Evolutionary conservation across 64 coral and sea anemone species (phyloP).

Genomic region (Anthopleura sola): DNA sequence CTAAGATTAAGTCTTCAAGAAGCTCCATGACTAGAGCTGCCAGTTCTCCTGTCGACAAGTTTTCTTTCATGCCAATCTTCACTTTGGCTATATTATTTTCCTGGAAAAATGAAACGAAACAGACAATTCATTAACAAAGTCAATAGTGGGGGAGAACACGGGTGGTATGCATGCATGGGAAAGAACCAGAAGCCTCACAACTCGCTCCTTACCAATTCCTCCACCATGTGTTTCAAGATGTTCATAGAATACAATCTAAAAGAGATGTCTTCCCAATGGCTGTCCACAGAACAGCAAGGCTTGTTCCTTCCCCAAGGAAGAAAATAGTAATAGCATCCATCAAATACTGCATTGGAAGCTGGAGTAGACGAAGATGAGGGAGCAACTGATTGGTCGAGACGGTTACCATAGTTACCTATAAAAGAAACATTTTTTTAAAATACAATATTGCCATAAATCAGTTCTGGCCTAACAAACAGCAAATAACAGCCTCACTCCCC

Average conservation of each 20-base stretch:
- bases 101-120: constrained; percentile 7
- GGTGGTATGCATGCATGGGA: no score
- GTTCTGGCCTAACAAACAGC: no score
- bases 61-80: constrained; percentile 48
- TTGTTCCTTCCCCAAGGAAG: constrained; percentile 82
- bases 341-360: constrained; percentile 78
- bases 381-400: constrained; percentile 71
- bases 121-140: not conserved
- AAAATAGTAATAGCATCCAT: constrained; percentile 82
- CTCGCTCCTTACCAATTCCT: constrained; percentile 84
- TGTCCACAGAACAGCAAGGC: constrained; percentile 75
- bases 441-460: no score
- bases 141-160: no score
- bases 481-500: no score
- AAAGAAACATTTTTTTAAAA: not conserved
- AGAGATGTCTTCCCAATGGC: constrained; percentile 89
- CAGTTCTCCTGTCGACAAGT: constrained; percentile 16
- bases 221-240: constrained; percentile 69
- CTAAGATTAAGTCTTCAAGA: constrained; percentile 68
- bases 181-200: no score
- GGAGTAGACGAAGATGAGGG: constrained; percentile 79
- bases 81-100: constrained; percentile 55
- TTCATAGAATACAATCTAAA: constrained; percentile 80
- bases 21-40: constrained; percentile 60
- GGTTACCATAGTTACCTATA: constrained; percentile 94